A percentile compares a stretch with the other conserved stretches of the same genome.
Evolutionary conservation across 2,888 invertebrate species (phyloP).

Genomic region (Epicampocera succincta): DNA sequence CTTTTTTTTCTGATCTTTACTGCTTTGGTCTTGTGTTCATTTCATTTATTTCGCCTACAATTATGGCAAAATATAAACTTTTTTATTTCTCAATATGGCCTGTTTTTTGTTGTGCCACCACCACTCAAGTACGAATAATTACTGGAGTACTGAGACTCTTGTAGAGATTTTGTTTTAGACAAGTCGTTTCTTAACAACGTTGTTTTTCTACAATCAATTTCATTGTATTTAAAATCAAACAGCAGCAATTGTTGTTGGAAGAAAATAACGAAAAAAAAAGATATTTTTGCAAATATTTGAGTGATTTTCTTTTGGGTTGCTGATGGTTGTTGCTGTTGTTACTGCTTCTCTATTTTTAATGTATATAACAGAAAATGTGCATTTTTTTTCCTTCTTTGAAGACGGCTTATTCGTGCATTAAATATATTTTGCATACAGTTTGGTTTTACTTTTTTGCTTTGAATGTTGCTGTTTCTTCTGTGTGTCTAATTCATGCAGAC

Average conservation of each 20-base stretch:
- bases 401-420: constrained; percentile 72
- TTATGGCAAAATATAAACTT: constrained; percentile 3
- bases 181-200: constrained; percentile 50
- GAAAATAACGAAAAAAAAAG: constrained; percentile 9
- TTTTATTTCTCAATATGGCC: constrained; percentile 58
- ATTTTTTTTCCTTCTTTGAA: constrained; percentile 61
- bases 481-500: constrained; percentile 31
- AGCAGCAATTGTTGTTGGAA: constrained; percentile 20
- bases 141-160: constrained; percentile 19
- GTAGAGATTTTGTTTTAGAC: constrained; percentile 55
- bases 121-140: constrained; percentile 19
- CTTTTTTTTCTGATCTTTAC: constrained; percentile 9
- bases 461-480: constrained; percentile 1
- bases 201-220: constrained; percentile 54
- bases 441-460: constrained; percentile 18
- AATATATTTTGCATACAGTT: constrained; percentile 69
- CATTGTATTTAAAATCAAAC: constrained; percentile 46
- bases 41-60: constrained; percentile 58
- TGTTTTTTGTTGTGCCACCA: constrained; percentile 37
- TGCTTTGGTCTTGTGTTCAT: constrained; percentile 47
- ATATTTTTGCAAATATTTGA: constrained; percentile 40
- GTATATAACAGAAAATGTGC: constrained; percentile 57
- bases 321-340: constrained; percentile 11
- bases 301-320: constrained; percentile 22
- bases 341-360: constrained; percentile 56